Percentiles rank a stretch among this genome's conserved stretches.
phyloP scores from a whole-genome alignment of 2,113 vertebrate species.

The Bujurquina vittata region DNA sequence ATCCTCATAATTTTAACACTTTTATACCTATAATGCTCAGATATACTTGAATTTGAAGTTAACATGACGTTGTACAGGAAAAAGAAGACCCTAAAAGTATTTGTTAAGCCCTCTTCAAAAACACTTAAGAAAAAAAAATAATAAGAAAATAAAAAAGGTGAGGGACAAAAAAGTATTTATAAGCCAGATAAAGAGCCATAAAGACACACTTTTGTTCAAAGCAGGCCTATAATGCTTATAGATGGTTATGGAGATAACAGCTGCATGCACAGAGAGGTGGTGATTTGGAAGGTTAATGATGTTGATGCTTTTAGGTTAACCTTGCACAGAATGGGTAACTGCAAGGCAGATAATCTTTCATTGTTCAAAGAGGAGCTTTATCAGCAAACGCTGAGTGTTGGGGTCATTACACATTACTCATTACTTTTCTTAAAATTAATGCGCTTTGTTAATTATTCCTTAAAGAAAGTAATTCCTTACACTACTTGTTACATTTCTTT shows the following conservation, averaged over 20 bases:
- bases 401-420: background rate
- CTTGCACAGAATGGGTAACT: background rate
- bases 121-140: background rate
- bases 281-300: background rate
- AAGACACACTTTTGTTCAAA: background rate
- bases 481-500: too few species aligned
- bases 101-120: background rate
- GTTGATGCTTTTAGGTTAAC: background rate
- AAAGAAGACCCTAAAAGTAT: background rate
- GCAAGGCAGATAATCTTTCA: background rate
- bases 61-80: background rate
- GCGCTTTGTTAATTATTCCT: background rate
- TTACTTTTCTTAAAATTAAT: background rate
- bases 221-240: background rate
- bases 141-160: background rate
- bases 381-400: background rate
- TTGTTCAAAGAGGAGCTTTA: background rate
- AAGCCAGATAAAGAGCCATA: background rate
- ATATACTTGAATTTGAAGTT: background rate
- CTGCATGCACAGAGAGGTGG: background rate
- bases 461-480: too few species aligned
- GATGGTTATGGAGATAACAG: background rate
- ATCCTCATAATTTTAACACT: background rate
- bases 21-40: background rate
- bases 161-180: background rate